phyloP scores from a whole-genome alignment of 1,140 invertebrate species.

The Druon quercuslanigerum region DNA sequence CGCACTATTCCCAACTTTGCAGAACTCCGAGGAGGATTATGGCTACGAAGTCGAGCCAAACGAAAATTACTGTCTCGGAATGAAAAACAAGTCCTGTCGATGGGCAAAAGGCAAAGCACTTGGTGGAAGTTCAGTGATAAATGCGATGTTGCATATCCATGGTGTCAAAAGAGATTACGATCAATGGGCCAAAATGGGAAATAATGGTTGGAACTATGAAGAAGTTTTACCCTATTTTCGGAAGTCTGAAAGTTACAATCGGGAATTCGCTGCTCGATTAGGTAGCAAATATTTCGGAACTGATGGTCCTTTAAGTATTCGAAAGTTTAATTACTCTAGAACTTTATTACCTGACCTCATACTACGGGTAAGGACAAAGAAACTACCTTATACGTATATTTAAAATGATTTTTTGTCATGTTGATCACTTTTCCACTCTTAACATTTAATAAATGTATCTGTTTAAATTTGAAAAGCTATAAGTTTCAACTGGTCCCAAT shows the following conservation, averaged over 20 bases:
- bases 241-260: slow-evolving; percentile 69
- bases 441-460: too few species aligned
- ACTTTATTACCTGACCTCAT: slow-evolving; percentile 66
- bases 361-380: slow-evolving; percentile 25
- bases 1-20: slow-evolving; percentile 71
- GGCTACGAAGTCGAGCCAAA: slow-evolving; percentile 80
- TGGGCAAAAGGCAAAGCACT: slow-evolving; percentile 83
- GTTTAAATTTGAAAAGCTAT: too few species aligned
- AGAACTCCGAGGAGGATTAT: slow-evolving; percentile 80
- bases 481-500: too few species aligned
- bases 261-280: slow-evolving; percentile 51
- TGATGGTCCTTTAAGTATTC: slow-evolving; percentile 66
- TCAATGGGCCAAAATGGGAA: slow-evolving; percentile 78
- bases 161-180: slow-evolving; percentile 83
- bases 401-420: too few species aligned
- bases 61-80: slow-evolving; percentile 74
- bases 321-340: slow-evolving; percentile 74
- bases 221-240: slow-evolving; percentile 78
- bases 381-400: not conserved
- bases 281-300: slow-evolving; percentile 59
- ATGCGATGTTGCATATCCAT: slow-evolving; percentile 88
- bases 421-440: too few species aligned
- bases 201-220: slow-evolving; percentile 77
- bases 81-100: slow-evolving; percentile 75
- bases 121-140: slow-evolving; percentile 87